Percentiles rank a stretch among this genome's conserved stretches.
These are phyloP conservation scores for Chaetops frenatus DNA, from an alignment of 2,113 vertebrate species.

Conservation along the genomic window DNA sequence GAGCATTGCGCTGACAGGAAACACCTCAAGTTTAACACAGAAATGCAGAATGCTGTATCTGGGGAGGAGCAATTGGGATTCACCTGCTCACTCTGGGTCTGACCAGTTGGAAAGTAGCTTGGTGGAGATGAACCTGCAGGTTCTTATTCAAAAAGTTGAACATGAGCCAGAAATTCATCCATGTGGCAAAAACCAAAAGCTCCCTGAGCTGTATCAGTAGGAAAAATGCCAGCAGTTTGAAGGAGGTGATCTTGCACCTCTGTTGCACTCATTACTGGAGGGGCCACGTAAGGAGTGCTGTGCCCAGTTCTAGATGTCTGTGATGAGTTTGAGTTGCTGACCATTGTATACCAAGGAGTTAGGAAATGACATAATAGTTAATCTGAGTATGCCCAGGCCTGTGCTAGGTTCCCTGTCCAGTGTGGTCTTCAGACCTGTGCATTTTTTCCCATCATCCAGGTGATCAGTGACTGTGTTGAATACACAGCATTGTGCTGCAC, in stretches of 20 bases:
- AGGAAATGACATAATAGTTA: neutral
- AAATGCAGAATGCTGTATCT: neutral
- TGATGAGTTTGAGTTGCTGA: neutral
- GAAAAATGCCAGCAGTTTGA: neutral
- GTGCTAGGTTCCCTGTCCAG: neutral
- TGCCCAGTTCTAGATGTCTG: neutral
- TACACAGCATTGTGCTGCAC: accelerated
- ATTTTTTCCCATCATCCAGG: neutral
- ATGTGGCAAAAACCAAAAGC: neutral
- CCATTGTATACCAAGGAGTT: neutral
- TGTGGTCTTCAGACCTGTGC: neutral
- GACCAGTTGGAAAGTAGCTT: neutral
- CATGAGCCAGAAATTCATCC: neutral
- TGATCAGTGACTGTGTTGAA: neutral
- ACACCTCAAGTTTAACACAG: neutral
- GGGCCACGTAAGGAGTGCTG: neutral
- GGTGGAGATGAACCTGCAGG: neutral
- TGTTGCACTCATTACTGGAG: neutral
- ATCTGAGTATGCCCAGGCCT: neutral
- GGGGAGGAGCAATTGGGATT: neutral
- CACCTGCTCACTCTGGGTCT: neutral
- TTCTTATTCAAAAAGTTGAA: neutral
- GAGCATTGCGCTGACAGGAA: neutral
- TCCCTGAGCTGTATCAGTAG: neutral
- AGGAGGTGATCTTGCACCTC: neutral